A percentile compares a stretch with the other conserved stretches of the same genome.
Conservation (phyloP, 2,113 vertebrate genomes). For the Salvelinus alpinus region DNA sequence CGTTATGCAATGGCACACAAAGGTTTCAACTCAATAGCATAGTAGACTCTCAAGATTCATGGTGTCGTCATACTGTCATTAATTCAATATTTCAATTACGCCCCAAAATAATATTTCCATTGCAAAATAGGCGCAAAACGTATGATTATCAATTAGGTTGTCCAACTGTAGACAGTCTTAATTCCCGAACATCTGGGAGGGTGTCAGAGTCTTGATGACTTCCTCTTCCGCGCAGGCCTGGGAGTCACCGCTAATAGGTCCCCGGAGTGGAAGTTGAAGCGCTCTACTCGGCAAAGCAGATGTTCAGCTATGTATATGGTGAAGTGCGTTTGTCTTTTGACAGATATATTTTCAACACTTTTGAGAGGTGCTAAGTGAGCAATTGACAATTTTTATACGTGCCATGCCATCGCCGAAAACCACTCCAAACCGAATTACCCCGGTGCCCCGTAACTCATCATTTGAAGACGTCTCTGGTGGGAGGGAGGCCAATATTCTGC, state of each 20-base stretch:
- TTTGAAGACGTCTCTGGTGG: slow-evolving; percentile 3
- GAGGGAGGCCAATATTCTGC: neutral
- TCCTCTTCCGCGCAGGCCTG: slow-evolving; percentile 64
- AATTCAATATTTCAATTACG: slow-evolving; percentile 7
- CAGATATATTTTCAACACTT: slow-evolving; percentile 62
- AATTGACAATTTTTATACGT: slow-evolving; percentile 49
- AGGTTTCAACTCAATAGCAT: neutral
- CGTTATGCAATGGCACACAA: neutral
- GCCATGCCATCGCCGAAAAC: slow-evolving; percentile 30
- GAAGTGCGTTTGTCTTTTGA: slow-evolving; percentile 66
- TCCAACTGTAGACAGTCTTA: slow-evolving; percentile 62
- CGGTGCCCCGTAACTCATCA: slow-evolving; percentile 15
- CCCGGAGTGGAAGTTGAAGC: slow-evolving; percentile 57
- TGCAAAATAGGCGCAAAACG: slow-evolving; percentile 28
- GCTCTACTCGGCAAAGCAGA: slow-evolving; percentile 69
- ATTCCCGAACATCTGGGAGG: slow-evolving; percentile 71
- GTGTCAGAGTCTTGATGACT: slow-evolving; percentile 75
- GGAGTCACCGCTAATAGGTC: slow-evolving; percentile 59
- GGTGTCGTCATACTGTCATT: slow-evolving; percentile 1
- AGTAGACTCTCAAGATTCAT: neutral
- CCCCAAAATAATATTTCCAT: slow-evolving; percentile 41
- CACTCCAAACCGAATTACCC: slow-evolving; percentile 5
- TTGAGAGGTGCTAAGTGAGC: slow-evolving; percentile 60
- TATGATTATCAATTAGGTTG: slow-evolving; percentile 48
- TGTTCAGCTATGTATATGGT: slow-evolving; percentile 59